phyloP scores from a whole-genome alignment of 2,888 invertebrate genomes.

The Strigamia maritima region DNA sequence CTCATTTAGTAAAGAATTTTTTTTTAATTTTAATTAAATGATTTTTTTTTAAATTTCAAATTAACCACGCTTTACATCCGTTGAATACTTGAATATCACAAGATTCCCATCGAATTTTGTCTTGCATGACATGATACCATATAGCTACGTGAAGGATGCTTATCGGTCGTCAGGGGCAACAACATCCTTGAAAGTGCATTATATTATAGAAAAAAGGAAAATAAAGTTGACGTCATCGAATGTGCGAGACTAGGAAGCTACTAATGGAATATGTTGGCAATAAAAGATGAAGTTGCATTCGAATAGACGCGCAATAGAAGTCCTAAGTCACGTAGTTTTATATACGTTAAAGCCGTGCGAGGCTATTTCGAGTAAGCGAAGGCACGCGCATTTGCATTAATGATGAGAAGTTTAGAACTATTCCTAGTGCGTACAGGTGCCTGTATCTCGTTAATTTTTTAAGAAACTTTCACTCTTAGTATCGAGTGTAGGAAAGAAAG shows the following conservation, averaged over 20 bases:
- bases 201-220: neutral
- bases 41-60: too few relatives aligned
- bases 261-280: neutral
- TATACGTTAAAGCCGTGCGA: neutral
- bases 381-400: neutral
- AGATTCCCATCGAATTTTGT: neutral
- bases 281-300: neutral
- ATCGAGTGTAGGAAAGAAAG: constrained; percentile 11
- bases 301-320: neutral
- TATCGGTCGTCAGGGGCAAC: constrained; percentile 1
- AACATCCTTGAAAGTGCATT: neutral
- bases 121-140: neutral
- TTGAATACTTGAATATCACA: too few relatives aligned
- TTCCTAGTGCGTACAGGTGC: neutral
- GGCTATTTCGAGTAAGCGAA: neutral
- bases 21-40: neutral
- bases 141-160: neutral
- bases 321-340: constrained; percentile 9
- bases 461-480: constrained; percentile 10
- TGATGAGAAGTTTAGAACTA: neutral
- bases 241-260: neutral
- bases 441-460: constrained; percentile 19
- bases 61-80: too few relatives aligned
- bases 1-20: neutral
- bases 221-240: neutral